Evolutionary conservation across 2,888 invertebrate genomes (phyloP), one percentile per base, ranked within the genome.

Genomic region (Choristoneura rosaceana): DNA sequence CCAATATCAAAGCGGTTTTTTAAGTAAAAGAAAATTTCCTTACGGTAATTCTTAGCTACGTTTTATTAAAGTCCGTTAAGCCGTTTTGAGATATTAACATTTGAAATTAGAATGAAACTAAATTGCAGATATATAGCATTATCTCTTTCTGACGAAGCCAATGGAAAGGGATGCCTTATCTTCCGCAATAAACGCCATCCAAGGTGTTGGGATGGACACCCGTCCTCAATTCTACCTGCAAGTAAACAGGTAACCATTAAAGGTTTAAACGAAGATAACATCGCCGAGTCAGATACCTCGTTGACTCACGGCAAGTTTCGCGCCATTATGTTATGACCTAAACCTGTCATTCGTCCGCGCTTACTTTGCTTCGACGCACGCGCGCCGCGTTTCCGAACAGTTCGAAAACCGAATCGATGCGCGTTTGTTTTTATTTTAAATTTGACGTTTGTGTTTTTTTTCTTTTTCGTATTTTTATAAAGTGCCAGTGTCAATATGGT

Each of bases 311-410:
- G 76, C 75, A 80, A 80, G 79, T 81, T 84, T 84, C 83, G 83
- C 84, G 81, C 81, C 85, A 81, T 83, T 84, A 52, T 43, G 43
- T 52, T 52, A 87, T 88, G 85, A 87, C 87, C 86, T 80, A 86
- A 87, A 87, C 87, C 85, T 90, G 90, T 90, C 91, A 91, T 89
- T 91, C 89, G 83, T 77, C 77, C 82, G 87, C 81, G 86, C 81
- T 79, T 79, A 78, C 81, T 78, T 76, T 84, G 83, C 87, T 84
- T 82, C 84, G 74, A 84, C 91, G 91, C 92, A 92, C 91, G 92
- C 77, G 70, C 70, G 41, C 50, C 59, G 73, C 71, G 69, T 76
- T 74, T 60, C 15, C n/a, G 9, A 38, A 59, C 4, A 15, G 7
- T 62, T 73, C 71, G 74, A 71, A 77, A 71, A 64, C 74, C 61